Conservation (phyloP, 1,140 invertebrate genomes). For the Cotesia vestalis region DNA sequence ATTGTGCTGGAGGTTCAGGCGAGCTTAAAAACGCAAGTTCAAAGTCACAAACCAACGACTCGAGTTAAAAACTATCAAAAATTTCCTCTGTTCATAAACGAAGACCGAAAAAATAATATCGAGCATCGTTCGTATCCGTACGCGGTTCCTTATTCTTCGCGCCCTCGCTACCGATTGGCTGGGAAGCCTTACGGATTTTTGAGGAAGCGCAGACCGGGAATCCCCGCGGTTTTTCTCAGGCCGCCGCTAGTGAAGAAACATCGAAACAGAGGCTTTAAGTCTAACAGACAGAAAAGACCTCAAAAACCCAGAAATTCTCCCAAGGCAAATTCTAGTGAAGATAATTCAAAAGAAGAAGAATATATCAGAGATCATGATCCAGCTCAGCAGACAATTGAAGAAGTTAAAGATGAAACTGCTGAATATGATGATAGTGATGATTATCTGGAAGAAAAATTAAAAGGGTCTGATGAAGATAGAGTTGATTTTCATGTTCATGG, state of each 20-base stretch:
- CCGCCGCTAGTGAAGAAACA: constrained; percentile 40
- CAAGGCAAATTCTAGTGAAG: constrained; percentile 35
- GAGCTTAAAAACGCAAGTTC: too few species aligned
- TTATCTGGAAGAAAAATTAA: constrained; percentile 37
- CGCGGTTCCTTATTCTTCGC: background rate
- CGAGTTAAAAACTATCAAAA: too few species aligned
- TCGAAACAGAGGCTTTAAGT: background rate
- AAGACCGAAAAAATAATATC: constrained; percentile 5
- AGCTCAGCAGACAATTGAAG: constrained; percentile 27
- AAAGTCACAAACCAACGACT: too few species aligned
- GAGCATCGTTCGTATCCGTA: constrained; percentile 1
- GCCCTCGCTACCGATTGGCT: background rate
- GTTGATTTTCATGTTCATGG: constrained; percentile 73
- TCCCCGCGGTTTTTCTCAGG: constrained; percentile 34
- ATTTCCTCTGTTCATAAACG: background rate
- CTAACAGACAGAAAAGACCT: background rate
- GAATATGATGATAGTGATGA: constrained; percentile 48
- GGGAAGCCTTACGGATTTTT: too few species aligned
- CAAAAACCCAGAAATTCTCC: background rate
- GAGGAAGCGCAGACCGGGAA: background rate
- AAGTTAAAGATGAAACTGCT: constrained; percentile 25
- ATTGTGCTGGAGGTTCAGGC: too few species aligned
- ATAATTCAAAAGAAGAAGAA: constrained; percentile 30
- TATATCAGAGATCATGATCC: constrained; percentile 53
- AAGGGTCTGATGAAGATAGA: constrained; percentile 54